Evolutionary conservation across 2,113 vertebrate genomes (phyloP).

Genomic region (Panthera tigris): DNA sequence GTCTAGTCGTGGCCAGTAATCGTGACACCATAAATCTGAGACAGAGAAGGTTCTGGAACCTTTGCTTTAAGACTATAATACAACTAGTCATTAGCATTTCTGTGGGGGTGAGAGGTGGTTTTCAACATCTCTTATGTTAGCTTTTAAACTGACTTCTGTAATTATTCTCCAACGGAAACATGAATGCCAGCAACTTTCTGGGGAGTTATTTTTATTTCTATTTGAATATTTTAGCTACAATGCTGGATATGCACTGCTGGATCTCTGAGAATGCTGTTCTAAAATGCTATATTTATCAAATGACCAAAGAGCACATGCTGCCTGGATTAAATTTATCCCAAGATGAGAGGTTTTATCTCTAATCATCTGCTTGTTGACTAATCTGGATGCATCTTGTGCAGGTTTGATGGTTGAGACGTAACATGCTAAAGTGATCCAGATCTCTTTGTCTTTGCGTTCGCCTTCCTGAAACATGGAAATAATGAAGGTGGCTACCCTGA

Average conservation of each 20-base stretch:
- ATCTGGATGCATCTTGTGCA: conserved; percentile 13
- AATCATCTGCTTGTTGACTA: conserved; percentile 52
- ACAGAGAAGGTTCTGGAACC: conserved; percentile 37
- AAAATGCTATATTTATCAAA: conserved; percentile 65
- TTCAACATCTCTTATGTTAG: conserved; percentile 35
- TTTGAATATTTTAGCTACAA: conserved; percentile 70
- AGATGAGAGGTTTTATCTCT: conserved; percentile 57
- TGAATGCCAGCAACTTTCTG: conserved; percentile 48
- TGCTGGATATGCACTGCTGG: conserved; percentile 45
- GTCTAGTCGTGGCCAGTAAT: neutral
- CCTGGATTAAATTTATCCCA: conserved; percentile 56
- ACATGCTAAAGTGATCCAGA: neutral
- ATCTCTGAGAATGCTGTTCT: conserved; percentile 40
- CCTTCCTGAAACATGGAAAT: neutral
- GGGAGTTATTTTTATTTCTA: conserved; percentile 62
- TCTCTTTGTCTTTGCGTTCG: conserved; percentile 1
- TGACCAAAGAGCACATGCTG: conserved; percentile 63
- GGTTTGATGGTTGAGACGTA: conserved; percentile 26
- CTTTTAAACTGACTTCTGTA: conserved; percentile 56
- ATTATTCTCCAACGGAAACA: conserved; percentile 57
- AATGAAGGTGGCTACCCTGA: neutral
- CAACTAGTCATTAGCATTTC: conserved; percentile 56
- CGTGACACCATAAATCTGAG: neutral
- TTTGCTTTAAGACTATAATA: conserved; percentile 37
- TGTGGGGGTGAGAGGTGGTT: conserved; percentile 18